Base-by-base conservation (phyloP, 2,888 invertebrate species). In the Caenorhabditis sp. region DNA sequence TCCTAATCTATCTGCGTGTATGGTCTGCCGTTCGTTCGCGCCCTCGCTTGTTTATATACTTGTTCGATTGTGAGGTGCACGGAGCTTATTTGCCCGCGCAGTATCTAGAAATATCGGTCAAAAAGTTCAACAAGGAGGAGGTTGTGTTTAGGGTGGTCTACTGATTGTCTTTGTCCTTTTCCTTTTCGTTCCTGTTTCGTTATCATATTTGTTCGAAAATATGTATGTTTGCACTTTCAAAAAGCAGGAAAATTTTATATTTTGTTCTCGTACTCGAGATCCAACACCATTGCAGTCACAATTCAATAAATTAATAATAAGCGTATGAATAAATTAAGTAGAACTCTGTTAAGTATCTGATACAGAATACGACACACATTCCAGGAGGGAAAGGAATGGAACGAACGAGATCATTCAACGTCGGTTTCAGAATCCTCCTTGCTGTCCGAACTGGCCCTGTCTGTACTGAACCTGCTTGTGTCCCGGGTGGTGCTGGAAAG, bases 311-410 rank as follows among this genome's bases (percentile, higher is more conserved):
- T 35, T 15, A 59, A 43, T 22, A 15, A 73, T 45, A 11, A 56
- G 22, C 37, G 41, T 53, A 24, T 13, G 11, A 56, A 45, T 53
- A 50, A 70, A 55, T 55, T 37, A 65, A 65, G 43, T 45, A 65
- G 17, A 53, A 32, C 39, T 30, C 39, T 55, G 53, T 46, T 30
- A 35, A 56, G 52, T 56, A 66, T 75, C 75, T 75, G 75, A 75
- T 75, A 75, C 75, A 75, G 75, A 75, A 75, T 75, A 75, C 75
- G 68, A 48, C 43, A 26, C 13, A 9, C 41, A 52, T 43, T 58
- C 61, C 43, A 56, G 37, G 35, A 43, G 17, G 48, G 65, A 32
- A 58, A 46, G 43, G 20, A 30, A 24, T 3, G 22, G 30, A 26
- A 53, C n/a, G 8, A 52, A 37, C 9, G 48, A 52, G 43, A 63